phyloP scores from a whole-genome alignment of 2,113 vertebrate species.

The Oncorhynchus tshawytscha region DNA sequence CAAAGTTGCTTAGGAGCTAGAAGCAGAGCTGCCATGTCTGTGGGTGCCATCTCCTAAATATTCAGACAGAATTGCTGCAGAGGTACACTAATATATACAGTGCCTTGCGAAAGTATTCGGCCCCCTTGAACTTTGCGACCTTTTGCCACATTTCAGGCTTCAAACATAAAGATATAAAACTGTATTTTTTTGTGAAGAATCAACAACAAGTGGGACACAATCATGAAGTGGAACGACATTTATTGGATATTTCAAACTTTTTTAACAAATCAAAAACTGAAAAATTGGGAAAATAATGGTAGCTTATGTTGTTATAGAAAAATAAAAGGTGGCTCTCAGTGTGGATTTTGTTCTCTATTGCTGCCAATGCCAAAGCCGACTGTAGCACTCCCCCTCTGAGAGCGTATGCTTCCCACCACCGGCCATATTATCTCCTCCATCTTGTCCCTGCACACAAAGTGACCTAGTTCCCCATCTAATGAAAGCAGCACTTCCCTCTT shows the following conservation, averaged over 20 bases:
- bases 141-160: too few species aligned
- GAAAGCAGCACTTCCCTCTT: conserved; percentile 20
- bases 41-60: neutral
- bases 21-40: too few species aligned
- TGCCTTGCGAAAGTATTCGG: too few species aligned
- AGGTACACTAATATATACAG: neutral
- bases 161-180: too few species aligned
- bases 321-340: neutral
- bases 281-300: neutral
- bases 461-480: conserved; percentile 63
- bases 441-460: conserved; percentile 34
- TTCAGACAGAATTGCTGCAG: neutral
- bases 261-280: too few species aligned
- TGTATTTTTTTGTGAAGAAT: too few species aligned
- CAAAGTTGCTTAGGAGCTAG: too few species aligned
- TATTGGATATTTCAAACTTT: too few species aligned
- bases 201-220: too few species aligned
- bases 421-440: conserved; percentile 41
- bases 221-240: too few species aligned
- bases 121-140: too few species aligned
- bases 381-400: conserved; percentile 12
- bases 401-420: conserved; percentile 18
- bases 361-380: conserved; percentile 22
- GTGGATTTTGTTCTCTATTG: neutral
- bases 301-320: conserved; percentile 27